These are phyloP conservation scores for Drosophila picticornis DNA, from an alignment of 2,888 invertebrate species.

Conservation along the genomic window DNA sequence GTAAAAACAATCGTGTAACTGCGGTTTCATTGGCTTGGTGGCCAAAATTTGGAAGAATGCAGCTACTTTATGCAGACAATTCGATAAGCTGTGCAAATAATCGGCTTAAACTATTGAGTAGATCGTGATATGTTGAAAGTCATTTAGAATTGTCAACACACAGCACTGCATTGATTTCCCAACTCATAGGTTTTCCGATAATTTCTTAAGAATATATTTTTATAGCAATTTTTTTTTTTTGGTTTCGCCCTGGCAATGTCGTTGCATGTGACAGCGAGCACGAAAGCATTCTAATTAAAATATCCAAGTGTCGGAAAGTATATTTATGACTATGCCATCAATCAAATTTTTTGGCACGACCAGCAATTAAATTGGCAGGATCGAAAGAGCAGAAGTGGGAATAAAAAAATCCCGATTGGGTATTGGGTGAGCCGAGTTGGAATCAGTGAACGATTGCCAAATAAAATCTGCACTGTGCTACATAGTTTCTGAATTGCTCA, in stretches of 20 bases:
- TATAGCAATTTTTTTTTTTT: neutral
- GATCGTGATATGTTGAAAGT: neutral
- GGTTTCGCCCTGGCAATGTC: neutral
- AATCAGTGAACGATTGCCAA: constrained; percentile 49
- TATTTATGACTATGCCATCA: constrained; percentile 52
- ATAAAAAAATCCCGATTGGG: constrained; percentile 19
- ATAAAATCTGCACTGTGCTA: constrained; percentile 32
- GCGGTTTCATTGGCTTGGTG: neutral
- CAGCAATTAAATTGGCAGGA: constrained; percentile 44
- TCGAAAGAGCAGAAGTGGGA: constrained; percentile 10
- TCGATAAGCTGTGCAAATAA: neutral
- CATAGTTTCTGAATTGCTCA: neutral
- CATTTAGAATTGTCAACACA: neutral
- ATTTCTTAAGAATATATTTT: neutral
- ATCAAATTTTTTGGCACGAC: constrained; percentile 64
- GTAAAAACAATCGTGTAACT: constrained; percentile 21
- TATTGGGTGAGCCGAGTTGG: constrained; percentile 13
- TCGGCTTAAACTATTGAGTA: neutral
- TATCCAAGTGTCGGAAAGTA: constrained; percentile 53
- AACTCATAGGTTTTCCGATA: neutral
- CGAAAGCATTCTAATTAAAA: constrained; percentile 74
- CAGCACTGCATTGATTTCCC: neutral
- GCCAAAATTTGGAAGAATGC: neutral
- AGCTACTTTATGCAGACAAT: neutral
- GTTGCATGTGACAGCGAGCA: constrained; percentile 21